These are phyloP conservation scores for Holocentrus rufus DNA, from an alignment of 2,797 vertebrate genomes.

Conservation along the genomic window DNA sequence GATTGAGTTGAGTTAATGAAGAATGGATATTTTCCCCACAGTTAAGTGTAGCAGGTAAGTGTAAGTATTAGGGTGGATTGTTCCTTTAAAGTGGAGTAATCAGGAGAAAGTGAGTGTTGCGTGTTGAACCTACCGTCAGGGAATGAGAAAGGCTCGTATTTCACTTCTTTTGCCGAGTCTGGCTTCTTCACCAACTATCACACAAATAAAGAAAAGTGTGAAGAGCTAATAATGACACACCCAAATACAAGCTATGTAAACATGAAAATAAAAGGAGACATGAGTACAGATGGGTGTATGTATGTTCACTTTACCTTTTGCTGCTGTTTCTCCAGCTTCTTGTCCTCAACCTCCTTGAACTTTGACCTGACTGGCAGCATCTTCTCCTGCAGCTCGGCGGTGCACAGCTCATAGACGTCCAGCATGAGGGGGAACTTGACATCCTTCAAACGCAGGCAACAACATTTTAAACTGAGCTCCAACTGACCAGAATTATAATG, in stretches of 20 bases:
- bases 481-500: neutral
- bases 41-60: too few relatives aligned
- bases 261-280: neutral
- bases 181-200: slow-evolving; percentile 71
- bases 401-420: slow-evolving; percentile 97
- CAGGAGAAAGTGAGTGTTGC: neutral
- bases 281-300: neutral
- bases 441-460: slow-evolving; percentile 81
- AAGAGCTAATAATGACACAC: neutral
- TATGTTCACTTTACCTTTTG: slow-evolving; percentile 79
- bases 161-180: slow-evolving; percentile 84
- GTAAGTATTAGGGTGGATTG: too few relatives aligned
- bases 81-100: neutral
- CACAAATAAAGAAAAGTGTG: neutral
- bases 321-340: slow-evolving; percentile 91
- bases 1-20: too few relatives aligned
- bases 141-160: slow-evolving; percentile 93
- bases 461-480: neutral
- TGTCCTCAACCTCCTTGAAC: slow-evolving; percentile 97
- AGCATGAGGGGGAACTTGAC: slow-evolving; percentile 99
- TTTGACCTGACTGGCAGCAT: slow-evolving; percentile 92
- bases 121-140: slow-evolving; percentile 85
- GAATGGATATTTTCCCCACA: too few relatives aligned
- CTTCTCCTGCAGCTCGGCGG: slow-evolving; percentile 93
- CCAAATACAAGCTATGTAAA: neutral